Evolutionary conservation across 2,888 invertebrate genomes (phyloP).

Genomic region (Tortricodes alternella): DNA sequence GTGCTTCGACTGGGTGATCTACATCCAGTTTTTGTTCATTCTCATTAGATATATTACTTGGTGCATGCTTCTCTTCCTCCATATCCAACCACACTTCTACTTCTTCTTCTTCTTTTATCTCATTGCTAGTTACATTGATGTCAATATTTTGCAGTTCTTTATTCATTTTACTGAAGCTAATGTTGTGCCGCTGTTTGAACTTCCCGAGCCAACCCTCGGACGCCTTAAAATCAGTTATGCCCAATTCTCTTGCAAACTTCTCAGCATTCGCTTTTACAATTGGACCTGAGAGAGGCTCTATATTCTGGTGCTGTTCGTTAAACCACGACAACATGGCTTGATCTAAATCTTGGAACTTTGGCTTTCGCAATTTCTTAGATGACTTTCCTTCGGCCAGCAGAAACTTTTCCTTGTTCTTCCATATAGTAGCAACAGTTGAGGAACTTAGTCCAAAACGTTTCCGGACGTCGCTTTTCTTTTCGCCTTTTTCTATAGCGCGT

Average conservation of each 20-base stretch:
- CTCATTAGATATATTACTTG: slow-evolving; percentile 39
- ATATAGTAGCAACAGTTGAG: slow-evolving; percentile 41
- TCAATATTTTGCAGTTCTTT: slow-evolving; percentile 35
- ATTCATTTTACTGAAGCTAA: slow-evolving; percentile 37
- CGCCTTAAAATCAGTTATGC: slow-evolving; percentile 39
- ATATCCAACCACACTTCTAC: slow-evolving; percentile 40
- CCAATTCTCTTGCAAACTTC: slow-evolving; percentile 40
- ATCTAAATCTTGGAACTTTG: slow-evolving; percentile 43
- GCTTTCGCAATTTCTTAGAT: slow-evolving; percentile 42
- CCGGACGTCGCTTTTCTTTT: slow-evolving; percentile 35
- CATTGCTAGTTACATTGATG: slow-evolving; percentile 38
- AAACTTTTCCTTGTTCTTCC: slow-evolving; percentile 43
- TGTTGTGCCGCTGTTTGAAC: slow-evolving; percentile 40
- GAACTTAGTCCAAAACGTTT: slow-evolving; percentile 38
- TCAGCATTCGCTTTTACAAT: slow-evolving; percentile 37
- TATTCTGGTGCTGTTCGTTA: slow-evolving; percentile 41
- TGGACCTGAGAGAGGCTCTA: slow-evolving; percentile 40
- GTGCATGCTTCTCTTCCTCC: slow-evolving; percentile 33
- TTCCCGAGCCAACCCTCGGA: slow-evolving; percentile 45
- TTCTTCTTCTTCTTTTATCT: too few relatives aligned
- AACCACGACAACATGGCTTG: slow-evolving; percentile 41
- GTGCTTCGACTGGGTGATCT: slow-evolving; percentile 31
- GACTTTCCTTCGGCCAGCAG: slow-evolving; percentile 40
- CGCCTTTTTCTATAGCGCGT: slow-evolving; percentile 34
- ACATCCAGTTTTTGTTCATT: slow-evolving; percentile 33